Evolutionary conservation across 2,797 vertebrate species (phyloP).

Genomic region (Pseudomugil tenellus): DNA sequence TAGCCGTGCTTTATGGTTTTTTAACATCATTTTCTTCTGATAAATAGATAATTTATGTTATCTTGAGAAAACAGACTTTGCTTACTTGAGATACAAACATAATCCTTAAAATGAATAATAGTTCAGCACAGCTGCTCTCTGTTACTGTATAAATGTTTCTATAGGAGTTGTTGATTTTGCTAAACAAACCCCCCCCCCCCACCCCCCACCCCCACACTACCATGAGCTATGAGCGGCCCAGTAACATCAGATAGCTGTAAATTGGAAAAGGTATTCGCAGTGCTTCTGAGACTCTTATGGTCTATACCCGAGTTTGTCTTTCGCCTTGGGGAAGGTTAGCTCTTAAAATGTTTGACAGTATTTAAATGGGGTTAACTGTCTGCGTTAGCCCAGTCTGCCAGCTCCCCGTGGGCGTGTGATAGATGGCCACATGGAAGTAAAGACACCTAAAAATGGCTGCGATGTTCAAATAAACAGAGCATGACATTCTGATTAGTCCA

Average conservation of each 20-base stretch:
- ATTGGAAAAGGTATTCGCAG: conserved; percentile 8
- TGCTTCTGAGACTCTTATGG: conserved; percentile 21
- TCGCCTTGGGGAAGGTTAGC: conserved; percentile 74
- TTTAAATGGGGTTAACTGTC: conserved; percentile 77
- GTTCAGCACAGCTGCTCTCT: too few relatives aligned
- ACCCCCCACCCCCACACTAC: too few relatives aligned
- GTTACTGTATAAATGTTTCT: too few relatives aligned
- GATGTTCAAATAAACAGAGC: conserved; percentile 25
- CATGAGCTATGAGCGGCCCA: conserved; percentile 3
- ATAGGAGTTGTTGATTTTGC: too few relatives aligned
- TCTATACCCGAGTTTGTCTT: conserved; percentile 72
- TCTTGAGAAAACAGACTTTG: too few relatives aligned
- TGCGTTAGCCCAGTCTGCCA: conserved; percentile 59
- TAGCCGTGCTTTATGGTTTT: too few relatives aligned
- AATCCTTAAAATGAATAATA: too few relatives aligned
- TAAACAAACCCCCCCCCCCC: too few relatives aligned
- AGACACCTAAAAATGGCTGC: conserved; percentile 18
- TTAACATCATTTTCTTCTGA: too few relatives aligned
- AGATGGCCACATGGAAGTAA: conserved; percentile 55
- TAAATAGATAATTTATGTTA: too few relatives aligned
- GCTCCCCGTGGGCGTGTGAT: conserved; percentile 70
- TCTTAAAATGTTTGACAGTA: conserved; percentile 62
- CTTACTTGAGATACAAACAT: too few relatives aligned
- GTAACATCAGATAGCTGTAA: conserved; percentile 1
- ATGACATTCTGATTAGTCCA: conserved; percentile 22